Evolutionary conservation across 1,140 invertebrate genomes (phyloP).

Genomic region (Atopsyche davidsoni): DNA sequence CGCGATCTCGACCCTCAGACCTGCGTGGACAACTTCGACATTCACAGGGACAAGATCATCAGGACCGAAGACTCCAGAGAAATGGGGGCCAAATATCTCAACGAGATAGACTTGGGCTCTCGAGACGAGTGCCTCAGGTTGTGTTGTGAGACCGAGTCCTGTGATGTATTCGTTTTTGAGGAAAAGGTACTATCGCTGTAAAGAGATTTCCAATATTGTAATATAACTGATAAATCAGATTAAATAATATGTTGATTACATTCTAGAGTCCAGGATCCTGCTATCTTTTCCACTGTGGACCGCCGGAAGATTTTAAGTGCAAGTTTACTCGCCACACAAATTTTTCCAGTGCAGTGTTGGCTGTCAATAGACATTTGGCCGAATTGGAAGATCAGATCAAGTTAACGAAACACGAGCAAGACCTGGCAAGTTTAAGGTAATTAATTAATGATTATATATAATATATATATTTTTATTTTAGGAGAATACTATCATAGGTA

Average conservation of each 20-base stretch:
- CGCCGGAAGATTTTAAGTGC: constrained; percentile 82
- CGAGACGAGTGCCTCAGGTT: constrained; percentile 75
- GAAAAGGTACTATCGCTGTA: constrained; percentile 65
- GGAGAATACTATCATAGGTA: no score
- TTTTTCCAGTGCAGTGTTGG: constrained; percentile 82
- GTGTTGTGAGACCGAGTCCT: constrained; percentile 79
- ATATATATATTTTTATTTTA: no score
- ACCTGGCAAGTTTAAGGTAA: constrained; percentile 69
- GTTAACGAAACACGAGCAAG: constrained; percentile 72
- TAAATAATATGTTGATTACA: constrained; percentile 16
- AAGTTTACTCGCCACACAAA: constrained; percentile 85
- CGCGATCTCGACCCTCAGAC: constrained; percentile 45
- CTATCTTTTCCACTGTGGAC: constrained; percentile 87
- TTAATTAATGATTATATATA: neutral
- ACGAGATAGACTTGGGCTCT: constrained; percentile 72
- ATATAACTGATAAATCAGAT: neutral
- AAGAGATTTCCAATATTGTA: neutral
- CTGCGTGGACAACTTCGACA: constrained; percentile 67
- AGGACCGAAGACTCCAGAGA: constrained; percentile 79
- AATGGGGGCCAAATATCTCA: constrained; percentile 83
- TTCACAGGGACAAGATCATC: constrained; percentile 85
- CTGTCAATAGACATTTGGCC: constrained; percentile 54
- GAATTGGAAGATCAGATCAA: constrained; percentile 65
- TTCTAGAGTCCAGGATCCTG: constrained; percentile 77
- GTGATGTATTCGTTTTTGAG: constrained; percentile 89